Conservation (phyloP, 2,113 vertebrate genomes). For the Archocentrus centrarchus region DNA sequence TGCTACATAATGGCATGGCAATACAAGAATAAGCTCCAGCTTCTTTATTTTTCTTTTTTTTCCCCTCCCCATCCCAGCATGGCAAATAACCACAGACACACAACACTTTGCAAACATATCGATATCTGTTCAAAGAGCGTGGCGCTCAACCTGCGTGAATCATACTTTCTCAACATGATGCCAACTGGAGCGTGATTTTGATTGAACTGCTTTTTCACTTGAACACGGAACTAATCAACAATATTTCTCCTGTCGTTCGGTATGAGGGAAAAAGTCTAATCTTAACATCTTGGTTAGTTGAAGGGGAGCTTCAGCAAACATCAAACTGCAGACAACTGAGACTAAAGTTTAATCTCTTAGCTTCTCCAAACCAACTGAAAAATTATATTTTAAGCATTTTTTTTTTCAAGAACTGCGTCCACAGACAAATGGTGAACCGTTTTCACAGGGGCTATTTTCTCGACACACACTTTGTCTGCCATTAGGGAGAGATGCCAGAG, state of each 20-base stretch:
- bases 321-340: background rate
- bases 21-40: conserved; percentile 49
- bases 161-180: conserved; percentile 38
- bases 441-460: conserved; percentile 1
- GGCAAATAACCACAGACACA: conserved; percentile 40
- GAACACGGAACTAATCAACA: conserved; percentile 42
- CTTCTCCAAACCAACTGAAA: background rate
- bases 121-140: conserved; percentile 43
- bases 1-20: conserved; percentile 57
- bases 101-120: conserved; percentile 55
- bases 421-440: background rate
- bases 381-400: no score
- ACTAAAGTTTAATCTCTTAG: background rate
- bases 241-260: background rate
- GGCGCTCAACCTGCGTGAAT: conserved; percentile 43
- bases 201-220: conserved; percentile 29
- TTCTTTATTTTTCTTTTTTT: conserved; percentile 25
- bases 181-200: conserved; percentile 49
- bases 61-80: conserved; percentile 11
- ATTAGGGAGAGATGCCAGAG: conserved; percentile 7
- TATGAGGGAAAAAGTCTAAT: background rate
- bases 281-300: background rate
- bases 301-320: background rate
- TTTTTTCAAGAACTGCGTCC: background rate
- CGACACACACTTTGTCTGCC: background rate